Evolutionary conservation across 2,797 vertebrate species (phyloP), one percentile per base, ranked within the genome.

Genomic region (Microctenopoma stevenorrisi): DNA sequence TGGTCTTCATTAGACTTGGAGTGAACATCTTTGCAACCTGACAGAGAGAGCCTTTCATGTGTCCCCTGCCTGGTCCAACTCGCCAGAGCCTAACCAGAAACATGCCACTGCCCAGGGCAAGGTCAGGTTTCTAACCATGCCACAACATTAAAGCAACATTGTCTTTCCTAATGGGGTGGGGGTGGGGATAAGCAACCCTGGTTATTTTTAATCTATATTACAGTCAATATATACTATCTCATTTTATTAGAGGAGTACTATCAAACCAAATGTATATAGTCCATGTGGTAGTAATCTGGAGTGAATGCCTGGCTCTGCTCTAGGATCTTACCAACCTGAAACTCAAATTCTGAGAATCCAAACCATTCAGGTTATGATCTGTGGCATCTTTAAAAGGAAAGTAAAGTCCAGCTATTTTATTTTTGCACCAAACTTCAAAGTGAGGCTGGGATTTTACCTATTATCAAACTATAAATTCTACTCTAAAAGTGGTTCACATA

Each of bases 61-160:
- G 89, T 88, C 86, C 72, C 80, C 80, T 85, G 88, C 88, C 87
- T 87, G 88, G 86, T 91, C 89, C 88, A 72, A 54, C 88, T 89
- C 89, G 88, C 86, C 85, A 80, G 91, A 93, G 90, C 82, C 81
- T 94, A 94, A 94, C 76, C 92, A 94, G 88, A 94, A 94, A 93
- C 92, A 94, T 86, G 84, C 92, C 85, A 84, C 76, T 77, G 91
- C 93, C 90, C 88, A 70, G 86, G 91, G 93, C 93, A 81, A 90
- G 92, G 92, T 93, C 92, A 93, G 76, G 88, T 86, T 76, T 86
- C 89, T 88, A 87, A 86, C 90, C 93, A 80, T 79, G 68, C 76
- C 78, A 47, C 72, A 63, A 85, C 73, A 91, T 88, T 90, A 89
- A 85, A 91, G 89, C 83, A 86, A 78, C 89, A 76, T 86, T 78